phyloP scores from a whole-genome alignment of 2,888 invertebrate genomes.

The Steromphala cineraria region DNA sequence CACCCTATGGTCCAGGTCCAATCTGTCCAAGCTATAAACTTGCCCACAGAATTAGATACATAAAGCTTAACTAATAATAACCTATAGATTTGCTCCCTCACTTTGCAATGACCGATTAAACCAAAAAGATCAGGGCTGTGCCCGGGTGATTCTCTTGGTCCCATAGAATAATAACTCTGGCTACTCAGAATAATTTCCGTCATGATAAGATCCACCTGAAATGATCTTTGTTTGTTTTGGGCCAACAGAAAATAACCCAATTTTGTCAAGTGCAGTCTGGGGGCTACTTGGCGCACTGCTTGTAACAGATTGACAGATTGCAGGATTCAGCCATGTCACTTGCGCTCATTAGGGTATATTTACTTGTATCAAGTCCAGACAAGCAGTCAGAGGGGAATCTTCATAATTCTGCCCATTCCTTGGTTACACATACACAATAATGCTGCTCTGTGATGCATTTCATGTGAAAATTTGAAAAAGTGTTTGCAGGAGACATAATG shows the following conservation, averaged over 20 bases:
- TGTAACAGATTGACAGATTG: conserved; percentile 14
- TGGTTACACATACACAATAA: conserved; percentile 10
- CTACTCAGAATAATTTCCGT: no score
- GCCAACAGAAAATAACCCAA: neutral
- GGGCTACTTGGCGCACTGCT: conserved; percentile 1
- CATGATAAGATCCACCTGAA: neutral
- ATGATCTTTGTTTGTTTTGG: neutral
- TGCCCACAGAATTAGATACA: no score
- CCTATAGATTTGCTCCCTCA: no score
- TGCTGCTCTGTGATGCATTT: neutral
- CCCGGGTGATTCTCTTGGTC: no score
- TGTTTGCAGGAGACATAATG: conserved; percentile 11
- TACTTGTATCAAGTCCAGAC: neutral
- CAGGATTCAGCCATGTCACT: neutral
- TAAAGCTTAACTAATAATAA: no score
- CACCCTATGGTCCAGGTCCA: no score
- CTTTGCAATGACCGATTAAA: no score
- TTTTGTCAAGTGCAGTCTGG: conserved; percentile 11
- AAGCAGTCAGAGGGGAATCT: neutral
- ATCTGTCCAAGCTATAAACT: no score
- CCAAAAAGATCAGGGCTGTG: no score
- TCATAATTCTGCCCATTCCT: neutral
- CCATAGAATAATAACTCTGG: no score
- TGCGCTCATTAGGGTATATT: neutral
- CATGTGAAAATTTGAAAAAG: neutral